phyloP scores from a whole-genome alignment of 2,113 vertebrate genomes.

The Pundamilia nyererei region DNA sequence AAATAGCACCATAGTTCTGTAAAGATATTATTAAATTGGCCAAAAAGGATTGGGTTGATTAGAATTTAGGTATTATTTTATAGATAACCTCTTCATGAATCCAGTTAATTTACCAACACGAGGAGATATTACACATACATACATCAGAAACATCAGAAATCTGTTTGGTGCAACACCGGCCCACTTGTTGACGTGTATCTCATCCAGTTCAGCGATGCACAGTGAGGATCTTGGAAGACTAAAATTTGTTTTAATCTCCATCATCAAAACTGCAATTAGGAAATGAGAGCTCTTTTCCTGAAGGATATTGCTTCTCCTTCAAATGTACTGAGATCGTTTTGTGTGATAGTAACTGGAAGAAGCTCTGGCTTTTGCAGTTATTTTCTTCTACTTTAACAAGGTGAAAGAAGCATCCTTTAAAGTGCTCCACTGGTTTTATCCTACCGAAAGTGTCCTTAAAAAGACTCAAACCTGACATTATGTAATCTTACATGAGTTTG shows the following conservation, averaged over 20 bases:
- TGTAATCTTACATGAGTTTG: background rate
- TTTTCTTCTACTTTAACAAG: background rate
- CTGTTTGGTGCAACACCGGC: background rate
- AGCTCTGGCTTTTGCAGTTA: background rate
- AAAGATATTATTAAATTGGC: background rate
- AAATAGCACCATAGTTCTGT: fast-evolving
- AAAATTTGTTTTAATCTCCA: background rate
- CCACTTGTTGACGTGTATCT: background rate
- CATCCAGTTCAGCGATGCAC: background rate
- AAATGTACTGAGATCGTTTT: background rate
- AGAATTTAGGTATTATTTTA: background rate
- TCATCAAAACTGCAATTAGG: background rate
- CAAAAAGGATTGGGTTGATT: background rate
- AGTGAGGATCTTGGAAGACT: background rate
- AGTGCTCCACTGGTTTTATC: background rate
- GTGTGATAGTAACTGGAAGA: background rate
- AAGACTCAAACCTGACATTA: background rate
- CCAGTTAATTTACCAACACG: background rate
- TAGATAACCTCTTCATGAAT: background rate
- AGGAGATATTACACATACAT: background rate
- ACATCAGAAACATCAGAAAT: background rate
- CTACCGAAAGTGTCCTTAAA: background rate
- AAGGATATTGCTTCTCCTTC: background rate
- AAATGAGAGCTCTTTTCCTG: background rate
- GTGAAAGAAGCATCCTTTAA: background rate